Conservation (phyloP, 2,113 vertebrate genomes). For the Alexandromys fortis region DNA sequence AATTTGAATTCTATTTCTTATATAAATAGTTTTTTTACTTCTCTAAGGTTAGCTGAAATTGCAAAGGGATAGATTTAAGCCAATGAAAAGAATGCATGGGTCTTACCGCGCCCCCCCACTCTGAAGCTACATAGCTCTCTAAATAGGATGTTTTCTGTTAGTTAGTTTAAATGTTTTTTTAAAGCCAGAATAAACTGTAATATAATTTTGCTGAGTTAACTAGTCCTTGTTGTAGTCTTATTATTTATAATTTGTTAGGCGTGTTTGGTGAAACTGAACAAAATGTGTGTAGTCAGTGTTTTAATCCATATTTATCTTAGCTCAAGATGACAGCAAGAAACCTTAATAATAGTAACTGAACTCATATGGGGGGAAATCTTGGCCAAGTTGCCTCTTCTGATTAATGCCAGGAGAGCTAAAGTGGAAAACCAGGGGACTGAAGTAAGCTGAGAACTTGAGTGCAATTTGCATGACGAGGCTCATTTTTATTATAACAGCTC, state of each 20-base stretch:
- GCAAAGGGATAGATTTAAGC: constrained; percentile 51
- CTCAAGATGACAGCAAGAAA: background rate
- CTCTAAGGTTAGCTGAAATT: constrained; percentile 55
- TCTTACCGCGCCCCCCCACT: background rate
- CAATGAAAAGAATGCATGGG: background rate
- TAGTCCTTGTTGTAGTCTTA: background rate
- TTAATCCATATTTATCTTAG: constrained; percentile 15
- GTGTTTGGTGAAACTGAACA: constrained; percentile 2
- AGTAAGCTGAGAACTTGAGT: background rate
- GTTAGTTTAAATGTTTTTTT: constrained; percentile 41
- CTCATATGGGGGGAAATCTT: background rate
- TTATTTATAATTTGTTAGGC: constrained; percentile 30
- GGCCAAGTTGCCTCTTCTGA: background rate
- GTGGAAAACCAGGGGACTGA: background rate
- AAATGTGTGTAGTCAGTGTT: constrained; percentile 10
- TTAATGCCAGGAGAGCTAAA: background rate
- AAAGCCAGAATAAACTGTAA: constrained; percentile 5
- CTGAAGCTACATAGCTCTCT: constrained; percentile 15
- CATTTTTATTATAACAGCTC: background rate
- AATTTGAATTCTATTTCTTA: constrained; percentile 74
- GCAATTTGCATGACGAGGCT: background rate
- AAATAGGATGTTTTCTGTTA: background rate
- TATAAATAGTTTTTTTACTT: constrained; percentile 63
- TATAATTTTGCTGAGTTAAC: constrained; percentile 53
- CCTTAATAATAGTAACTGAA: constrained; percentile 31